phyloP scores from a whole-genome alignment of 2,113 vertebrate genomes.

The Alouatta palliata region DNA sequence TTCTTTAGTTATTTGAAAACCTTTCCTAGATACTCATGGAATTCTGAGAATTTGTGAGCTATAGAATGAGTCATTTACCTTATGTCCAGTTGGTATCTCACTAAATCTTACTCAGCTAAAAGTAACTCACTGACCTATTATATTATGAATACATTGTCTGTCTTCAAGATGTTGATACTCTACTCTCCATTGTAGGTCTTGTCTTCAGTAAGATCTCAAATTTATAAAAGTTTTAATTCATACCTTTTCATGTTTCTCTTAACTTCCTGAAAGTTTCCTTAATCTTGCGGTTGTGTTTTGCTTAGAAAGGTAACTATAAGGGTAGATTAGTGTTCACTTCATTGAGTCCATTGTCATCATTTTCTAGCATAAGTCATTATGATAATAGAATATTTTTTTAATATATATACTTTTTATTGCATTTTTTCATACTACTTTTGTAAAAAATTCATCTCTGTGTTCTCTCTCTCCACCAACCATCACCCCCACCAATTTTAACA shows the following conservation, averaged over 20 bases:
- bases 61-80: background rate
- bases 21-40: background rate
- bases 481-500: background rate
- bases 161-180: background rate
- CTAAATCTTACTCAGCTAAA: background rate
- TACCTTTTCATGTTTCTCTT: background rate
- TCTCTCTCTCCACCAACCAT: background rate
- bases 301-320: slow-evolving; percentile 48
- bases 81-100: background rate
- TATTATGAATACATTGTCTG: background rate
- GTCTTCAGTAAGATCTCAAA: slow-evolving; percentile 1
- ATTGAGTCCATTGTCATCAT: slow-evolving; percentile 57
- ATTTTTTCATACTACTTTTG: slow-evolving; percentile 26
- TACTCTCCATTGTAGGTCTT: background rate
- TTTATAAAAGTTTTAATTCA: background rate
- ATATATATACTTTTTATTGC: too few relatives aligned
- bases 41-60: slow-evolving; percentile 1
- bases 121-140: background rate
- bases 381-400: slow-evolving; percentile 57
- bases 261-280: slow-evolving; percentile 50
- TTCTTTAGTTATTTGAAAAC: slow-evolving; percentile 23
- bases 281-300: slow-evolving; percentile 14
- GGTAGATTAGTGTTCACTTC: slow-evolving; percentile 49
- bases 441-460: background rate
- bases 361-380: slow-evolving; percentile 59